Base-by-base conservation (phyloP, 2,888 invertebrate genomes). In the Mantis religiosa region DNA sequence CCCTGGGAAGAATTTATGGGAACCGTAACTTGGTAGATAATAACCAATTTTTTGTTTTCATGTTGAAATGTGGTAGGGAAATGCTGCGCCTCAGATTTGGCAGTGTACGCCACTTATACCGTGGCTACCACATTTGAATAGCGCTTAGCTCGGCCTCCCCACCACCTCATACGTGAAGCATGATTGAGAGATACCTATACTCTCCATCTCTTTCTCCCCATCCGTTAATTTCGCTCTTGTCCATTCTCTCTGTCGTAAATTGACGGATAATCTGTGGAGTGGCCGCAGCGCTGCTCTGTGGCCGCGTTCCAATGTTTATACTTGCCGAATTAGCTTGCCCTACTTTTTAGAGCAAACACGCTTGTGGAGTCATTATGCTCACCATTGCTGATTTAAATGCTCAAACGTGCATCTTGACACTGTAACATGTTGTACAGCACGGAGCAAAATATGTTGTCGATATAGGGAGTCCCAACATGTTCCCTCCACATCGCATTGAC, bases 171-270 rank as follows among this genome's bases (percentile, higher is more conserved):
- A 84, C 84, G 84, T 84, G 84, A 30, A 84, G 84, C 84, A 84
- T 84, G 84, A 84, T 84, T 84, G 34, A 84, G 84, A 34, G 34
- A 84, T 84, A 84, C 84, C 28, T 84, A 84, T 84, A 84, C 34
- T 30, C 30, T 84, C 41, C 84, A 84, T 28, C 25, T 30, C 84
- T 14, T 30, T 30, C 30, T 84, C 34, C 30, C 84, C 34, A 30
- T 84, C 84, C 84, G 54, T 84, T 84, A 84, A 84, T 84, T 84
- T 25, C 84, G 12, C n/a, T 84, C 30, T n/a, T 34, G 25, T 84
- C 85, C 47, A 25, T 85, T n/a, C n/a, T 47, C 30, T 47, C 85
- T 85, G 85, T 85, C 47, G 85, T 85, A 85, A 85, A 85, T 85
- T 85, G 85, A 41, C n/a, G 41, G 85, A 85, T 85, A 85, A 85